Evolutionary conservation across 2,888 invertebrate species (phyloP).

Genomic region (Cheilosia impressa): DNA sequence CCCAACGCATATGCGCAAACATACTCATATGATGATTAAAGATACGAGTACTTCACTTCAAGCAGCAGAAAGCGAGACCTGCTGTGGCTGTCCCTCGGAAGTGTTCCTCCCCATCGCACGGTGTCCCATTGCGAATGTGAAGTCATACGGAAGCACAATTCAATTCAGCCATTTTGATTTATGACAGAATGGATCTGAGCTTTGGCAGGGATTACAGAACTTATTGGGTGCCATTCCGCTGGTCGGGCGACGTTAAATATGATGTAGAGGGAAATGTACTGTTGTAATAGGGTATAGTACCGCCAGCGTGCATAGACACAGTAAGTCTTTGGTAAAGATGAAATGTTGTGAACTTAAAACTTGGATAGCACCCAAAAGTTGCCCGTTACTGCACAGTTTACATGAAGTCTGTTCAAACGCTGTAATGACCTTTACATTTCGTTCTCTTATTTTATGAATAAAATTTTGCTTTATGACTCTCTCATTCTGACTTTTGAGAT

Average conservation of each 20-base stretch:
- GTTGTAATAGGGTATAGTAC: background rate
- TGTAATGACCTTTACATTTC: background rate
- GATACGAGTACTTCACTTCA: background rate
- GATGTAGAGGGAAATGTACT: constrained; percentile 3
- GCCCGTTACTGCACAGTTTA: background rate
- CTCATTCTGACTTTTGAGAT: background rate
- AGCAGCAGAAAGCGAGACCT: background rate
- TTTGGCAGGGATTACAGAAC: constrained; percentile 36
- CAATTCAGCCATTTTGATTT: constrained; percentile 54
- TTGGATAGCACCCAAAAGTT: constrained; percentile 8
- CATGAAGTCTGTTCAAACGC: background rate
- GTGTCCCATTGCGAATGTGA: constrained; percentile 12
- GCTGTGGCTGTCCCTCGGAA: constrained; percentile 15
- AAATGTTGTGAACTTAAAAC: background rate
- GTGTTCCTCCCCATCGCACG: background rate
- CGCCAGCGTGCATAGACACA: background rate
- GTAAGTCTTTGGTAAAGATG: no score
- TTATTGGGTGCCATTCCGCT: constrained; percentile 24
- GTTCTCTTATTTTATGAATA: background rate
- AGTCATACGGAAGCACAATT: constrained; percentile 50
- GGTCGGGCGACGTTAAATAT: constrained; percentile 12
- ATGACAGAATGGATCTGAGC: constrained; percentile 40
- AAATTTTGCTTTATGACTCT: background rate
- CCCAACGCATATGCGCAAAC: constrained; percentile 15
- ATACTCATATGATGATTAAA: background rate